A percentile compares a stretch with the other conserved stretches of the same genome.
Evolutionary conservation across 2,797 vertebrate genomes (phyloP).

Genomic region (Hypotaenidia philippensis): DNA sequence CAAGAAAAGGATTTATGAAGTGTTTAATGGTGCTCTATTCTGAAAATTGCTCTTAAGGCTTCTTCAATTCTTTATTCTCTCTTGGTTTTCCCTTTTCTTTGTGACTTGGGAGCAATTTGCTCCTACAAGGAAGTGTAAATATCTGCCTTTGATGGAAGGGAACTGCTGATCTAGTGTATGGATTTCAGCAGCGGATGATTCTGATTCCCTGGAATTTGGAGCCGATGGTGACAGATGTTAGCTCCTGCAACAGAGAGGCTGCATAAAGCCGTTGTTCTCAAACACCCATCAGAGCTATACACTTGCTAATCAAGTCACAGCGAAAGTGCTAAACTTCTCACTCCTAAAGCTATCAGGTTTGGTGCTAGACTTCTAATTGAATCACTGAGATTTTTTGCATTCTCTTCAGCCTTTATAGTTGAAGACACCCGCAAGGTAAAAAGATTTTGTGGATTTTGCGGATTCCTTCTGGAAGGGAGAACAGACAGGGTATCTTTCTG

Average conservation of each 20-base stretch:
- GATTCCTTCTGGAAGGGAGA: neutral
- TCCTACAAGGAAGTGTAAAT: neutral
- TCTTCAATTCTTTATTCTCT: neutral
- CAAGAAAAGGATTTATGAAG: slow-evolving; percentile 23
- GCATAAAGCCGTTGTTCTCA: neutral
- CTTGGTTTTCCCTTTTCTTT: neutral
- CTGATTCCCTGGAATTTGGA: neutral
- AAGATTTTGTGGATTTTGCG: neutral
- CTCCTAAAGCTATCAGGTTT: neutral
- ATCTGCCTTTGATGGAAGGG: neutral
- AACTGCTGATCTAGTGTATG: neutral
- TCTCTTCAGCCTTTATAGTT: neutral
- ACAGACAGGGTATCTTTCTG: neutral
- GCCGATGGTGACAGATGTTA: neutral
- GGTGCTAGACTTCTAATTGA: slow-evolving; percentile 59
- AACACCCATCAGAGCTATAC: neutral
- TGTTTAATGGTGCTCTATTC: neutral
- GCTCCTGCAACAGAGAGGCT: neutral
- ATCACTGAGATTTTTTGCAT: slow-evolving; percentile 7
- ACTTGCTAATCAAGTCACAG: slow-evolving; percentile 29
- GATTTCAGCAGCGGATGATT: neutral
- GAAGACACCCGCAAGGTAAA: neutral
- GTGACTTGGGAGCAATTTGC: slow-evolving; percentile 31
- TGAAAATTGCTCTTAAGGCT: slow-evolving; percentile 11
- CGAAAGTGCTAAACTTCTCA: neutral